Conservation (phyloP, 2,113 vertebrate species). For the Tauraco erythrolophus region DNA sequence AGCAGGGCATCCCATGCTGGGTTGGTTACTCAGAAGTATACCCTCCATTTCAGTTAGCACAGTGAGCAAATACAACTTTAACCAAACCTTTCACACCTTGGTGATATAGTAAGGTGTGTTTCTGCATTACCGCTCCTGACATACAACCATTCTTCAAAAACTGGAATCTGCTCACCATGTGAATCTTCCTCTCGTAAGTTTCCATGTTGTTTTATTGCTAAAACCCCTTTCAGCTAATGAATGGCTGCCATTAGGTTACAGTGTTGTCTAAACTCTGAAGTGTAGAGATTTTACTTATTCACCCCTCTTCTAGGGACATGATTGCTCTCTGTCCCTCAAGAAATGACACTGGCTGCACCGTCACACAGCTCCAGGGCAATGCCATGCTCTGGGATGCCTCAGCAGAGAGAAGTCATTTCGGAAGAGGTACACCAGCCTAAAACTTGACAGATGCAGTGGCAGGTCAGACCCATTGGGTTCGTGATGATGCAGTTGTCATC, state of each 20-base stretch:
- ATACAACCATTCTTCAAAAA: background rate
- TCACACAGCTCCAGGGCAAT: background rate
- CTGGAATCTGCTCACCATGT: background rate
- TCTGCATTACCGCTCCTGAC: background rate
- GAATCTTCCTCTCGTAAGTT: background rate
- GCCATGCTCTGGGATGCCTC: background rate
- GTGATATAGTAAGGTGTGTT: background rate
- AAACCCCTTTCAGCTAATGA: background rate
- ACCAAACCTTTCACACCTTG: background rate
- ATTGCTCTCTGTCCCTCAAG: background rate
- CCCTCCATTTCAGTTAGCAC: background rate
- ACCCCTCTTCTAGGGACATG: rapidly evolving
- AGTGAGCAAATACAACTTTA: background rate
- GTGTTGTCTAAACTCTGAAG: background rate
- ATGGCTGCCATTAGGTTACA: background rate
- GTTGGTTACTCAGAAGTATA: background rate
- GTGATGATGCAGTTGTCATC: background rate
- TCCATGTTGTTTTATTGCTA: background rate
- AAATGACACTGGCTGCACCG: background rate
- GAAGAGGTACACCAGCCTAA: background rate
- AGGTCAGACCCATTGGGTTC: background rate
- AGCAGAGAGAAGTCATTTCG: background rate
- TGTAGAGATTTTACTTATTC: background rate
- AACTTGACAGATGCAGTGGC: background rate
- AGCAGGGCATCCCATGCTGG: background rate